Percentiles rank a stretch among this genome's conserved stretches.
Conservation (phyloP, 2,113 vertebrate genomes). For the Eudyptes chrysolophus region DNA sequence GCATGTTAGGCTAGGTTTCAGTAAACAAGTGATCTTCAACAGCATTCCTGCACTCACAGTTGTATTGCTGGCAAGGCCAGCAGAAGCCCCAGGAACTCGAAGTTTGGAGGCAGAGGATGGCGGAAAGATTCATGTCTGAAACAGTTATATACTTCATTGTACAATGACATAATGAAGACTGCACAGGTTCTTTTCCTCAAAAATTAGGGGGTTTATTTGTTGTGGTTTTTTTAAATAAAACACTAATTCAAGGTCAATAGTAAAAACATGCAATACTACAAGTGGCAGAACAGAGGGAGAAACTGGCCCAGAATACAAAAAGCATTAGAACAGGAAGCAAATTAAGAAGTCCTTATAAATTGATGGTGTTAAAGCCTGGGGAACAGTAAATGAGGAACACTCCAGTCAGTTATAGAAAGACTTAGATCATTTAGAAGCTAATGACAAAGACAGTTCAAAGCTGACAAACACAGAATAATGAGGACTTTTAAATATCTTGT, state of each 20-base stretch:
- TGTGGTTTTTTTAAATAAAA: background rate
- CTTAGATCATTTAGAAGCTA: constrained; percentile 40
- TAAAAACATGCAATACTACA: background rate
- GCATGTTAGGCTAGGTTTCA: background rate
- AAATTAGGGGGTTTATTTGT: background rate
- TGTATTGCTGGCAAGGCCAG: background rate
- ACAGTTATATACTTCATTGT: background rate
- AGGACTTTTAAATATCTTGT: constrained; percentile 18
- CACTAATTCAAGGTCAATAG: background rate
- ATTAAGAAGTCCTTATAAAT: constrained; percentile 6
- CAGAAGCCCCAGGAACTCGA: background rate
- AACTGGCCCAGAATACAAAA: background rate
- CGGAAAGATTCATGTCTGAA: background rate
- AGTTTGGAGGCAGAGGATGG: background rate
- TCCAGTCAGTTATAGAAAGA: constrained; percentile 15
- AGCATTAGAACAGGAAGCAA: background rate
- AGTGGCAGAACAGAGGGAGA: background rate
- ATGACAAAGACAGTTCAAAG: constrained; percentile 32
- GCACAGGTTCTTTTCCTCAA: background rate
- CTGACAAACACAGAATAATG: constrained; percentile 22
- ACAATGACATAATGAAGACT: background rate
- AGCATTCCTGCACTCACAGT: background rate
- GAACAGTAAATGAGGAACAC: constrained; percentile 14
- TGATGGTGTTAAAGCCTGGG: background rate
- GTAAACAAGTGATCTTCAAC: background rate